Evolutionary conservation across 2,797 vertebrate genomes (phyloP).

Genomic region (Myiothlypis chrysogaster): DNA sequence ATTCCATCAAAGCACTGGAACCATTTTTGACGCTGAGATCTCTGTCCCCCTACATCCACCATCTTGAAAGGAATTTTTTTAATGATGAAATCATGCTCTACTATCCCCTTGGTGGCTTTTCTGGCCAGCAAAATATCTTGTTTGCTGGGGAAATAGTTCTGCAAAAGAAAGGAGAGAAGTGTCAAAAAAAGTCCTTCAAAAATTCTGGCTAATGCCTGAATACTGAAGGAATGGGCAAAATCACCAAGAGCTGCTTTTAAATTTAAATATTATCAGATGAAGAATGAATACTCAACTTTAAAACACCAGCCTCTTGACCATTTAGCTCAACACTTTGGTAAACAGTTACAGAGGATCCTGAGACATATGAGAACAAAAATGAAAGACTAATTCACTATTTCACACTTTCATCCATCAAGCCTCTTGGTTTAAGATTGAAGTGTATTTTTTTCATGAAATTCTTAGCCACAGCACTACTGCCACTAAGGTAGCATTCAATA

Average conservation of each 20-base stretch:
- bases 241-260: not conserved
- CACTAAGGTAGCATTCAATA: not conserved
- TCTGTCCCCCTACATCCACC: slow-evolving; percentile 95
- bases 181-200: not conserved
- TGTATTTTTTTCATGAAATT: not conserved
- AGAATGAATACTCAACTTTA: not conserved
- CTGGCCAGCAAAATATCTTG: slow-evolving; percentile 95
- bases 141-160: slow-evolving; percentile 91
- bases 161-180: slow-evolving; percentile 5
- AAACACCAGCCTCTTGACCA: not conserved
- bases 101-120: slow-evolving; percentile 95
- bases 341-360: not conserved
- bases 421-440: not conserved
- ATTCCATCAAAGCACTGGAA: slow-evolving; percentile 98
- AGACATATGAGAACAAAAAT: not conserved
- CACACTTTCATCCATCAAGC: not conserved
- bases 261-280: not conserved
- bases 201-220: not conserved
- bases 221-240: not conserved
- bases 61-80: slow-evolving; percentile 98
- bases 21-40: slow-evolving; percentile 97
- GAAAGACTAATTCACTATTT: not conserved
- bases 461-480: not conserved
- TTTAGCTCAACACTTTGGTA: not conserved
- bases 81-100: slow-evolving; percentile 95